Evolutionary conservation across 2,797 vertebrate genomes (phyloP), one percentile per base, ranked within the genome.

Genomic region (Sandelia bainsii): DNA sequence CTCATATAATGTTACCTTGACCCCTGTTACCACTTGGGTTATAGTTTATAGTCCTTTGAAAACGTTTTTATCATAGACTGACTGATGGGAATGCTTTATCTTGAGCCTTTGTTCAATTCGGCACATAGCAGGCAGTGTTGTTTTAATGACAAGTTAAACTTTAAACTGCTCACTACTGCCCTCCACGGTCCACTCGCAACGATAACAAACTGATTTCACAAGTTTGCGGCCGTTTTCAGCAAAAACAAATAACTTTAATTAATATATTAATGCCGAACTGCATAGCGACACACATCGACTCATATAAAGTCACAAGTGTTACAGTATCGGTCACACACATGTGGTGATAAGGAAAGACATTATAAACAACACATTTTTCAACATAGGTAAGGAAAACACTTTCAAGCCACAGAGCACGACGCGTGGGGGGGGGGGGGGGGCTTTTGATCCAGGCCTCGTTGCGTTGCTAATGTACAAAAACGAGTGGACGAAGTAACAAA

Each of bases 81-180:
- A 0, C 12, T 1, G 3, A 10, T 19, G 46, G 0, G 32, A 16
- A 23, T 6, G 4, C 1, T 23, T 63, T 8, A 1, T 7, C 13
- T 51, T 22, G 0, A 39, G 14, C 0, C 8, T 52, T 48, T 60
- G 10, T 60, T 49, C 5, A 44, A 1, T 32, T 67, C 7, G 8
- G 12, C 22, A 50, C 8, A 14, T 2, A 34, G 9, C 32, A 34
- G 32, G 3, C 32, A 6, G 25, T 14, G 6, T 20, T 32, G 45
- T 50, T 48, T 2, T 11, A 1, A 1, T 44, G 11, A 29, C 32
- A 42, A 13, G 3, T 14, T 50, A 0, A 25, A 49, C 10, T 46
- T 46, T 49, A 46, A 8, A n/a, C 17, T 12, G 20, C 74, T 84
- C 81, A 0, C 27, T 68, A 16, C 69, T 65, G 76, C 80, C 72